A percentile compares a stretch with the other conserved stretches of the same genome.
These are phyloP conservation scores for Agrochola litura DNA, from an alignment of 2,888 invertebrate species.

Conservation along the genomic window DNA sequence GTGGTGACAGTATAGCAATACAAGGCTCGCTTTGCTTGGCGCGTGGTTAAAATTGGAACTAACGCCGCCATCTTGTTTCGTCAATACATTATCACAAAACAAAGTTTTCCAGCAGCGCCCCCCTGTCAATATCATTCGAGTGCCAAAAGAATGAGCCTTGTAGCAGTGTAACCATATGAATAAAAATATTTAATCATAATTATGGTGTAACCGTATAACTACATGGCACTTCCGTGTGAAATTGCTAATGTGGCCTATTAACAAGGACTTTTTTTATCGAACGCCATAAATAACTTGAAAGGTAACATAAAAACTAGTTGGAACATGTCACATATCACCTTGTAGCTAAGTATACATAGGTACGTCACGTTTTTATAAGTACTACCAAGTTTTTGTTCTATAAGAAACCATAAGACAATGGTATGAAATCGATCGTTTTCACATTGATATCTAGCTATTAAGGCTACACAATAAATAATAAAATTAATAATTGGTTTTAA, in stretches of 20 bases:
- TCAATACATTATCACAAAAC: neutral
- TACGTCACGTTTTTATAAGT: conserved; percentile 8
- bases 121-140: neutral
- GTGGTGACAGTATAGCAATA: no score
- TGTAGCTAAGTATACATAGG: neutral
- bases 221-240: conserved; percentile 35
- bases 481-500: conserved; percentile 1
- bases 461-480: conserved; percentile 27
- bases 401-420: conserved; percentile 36
- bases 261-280: conserved; percentile 48
- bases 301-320: conserved; percentile 20
- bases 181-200: no score
- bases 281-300: conserved; percentile 29
- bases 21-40: no score
- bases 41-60: no score
- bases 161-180: neutral
- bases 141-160: neutral
- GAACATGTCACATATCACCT: conserved; percentile 33
- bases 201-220: neutral
- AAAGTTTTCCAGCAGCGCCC: neutral
- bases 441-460: conserved; percentile 17
- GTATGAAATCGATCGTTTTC: conserved; percentile 44
- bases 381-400: conserved; percentile 8
- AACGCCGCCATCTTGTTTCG: neutral
- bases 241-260: conserved; percentile 25